A percentile compares a stretch with the other conserved stretches of the same genome.
These are phyloP conservation scores for Caenorhabditis becei DNA, from an alignment of 2,888 invertebrate genomes.

Conservation along the genomic window DNA sequence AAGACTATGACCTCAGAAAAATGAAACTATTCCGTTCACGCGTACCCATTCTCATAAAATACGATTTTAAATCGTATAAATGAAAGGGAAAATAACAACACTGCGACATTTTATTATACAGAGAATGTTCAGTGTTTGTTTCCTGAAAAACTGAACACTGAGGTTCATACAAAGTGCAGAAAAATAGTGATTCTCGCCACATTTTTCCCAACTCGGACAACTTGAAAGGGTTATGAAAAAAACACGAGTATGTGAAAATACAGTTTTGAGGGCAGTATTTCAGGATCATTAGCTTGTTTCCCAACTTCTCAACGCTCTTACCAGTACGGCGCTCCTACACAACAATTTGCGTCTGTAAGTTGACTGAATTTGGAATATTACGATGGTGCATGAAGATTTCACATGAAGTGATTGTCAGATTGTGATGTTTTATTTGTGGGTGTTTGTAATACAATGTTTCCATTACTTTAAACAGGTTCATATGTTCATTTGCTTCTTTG, in stretches of 20 bases:
- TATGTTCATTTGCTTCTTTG: slow-evolving; percentile 19
- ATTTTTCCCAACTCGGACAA: slow-evolving; percentile 46
- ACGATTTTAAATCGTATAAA: slow-evolving; percentile 28
- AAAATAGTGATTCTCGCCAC: slow-evolving; percentile 29
- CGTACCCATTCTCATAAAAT: slow-evolving; percentile 45
- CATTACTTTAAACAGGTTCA: neutral
- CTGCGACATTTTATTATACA: slow-evolving; percentile 13
- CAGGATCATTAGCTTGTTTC: slow-evolving; percentile 63
- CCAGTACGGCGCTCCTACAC: slow-evolving; percentile 70
- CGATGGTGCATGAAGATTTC: slow-evolving; percentile 41
- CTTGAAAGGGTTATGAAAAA: too few relatives aligned
- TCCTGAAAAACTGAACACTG: too few relatives aligned
- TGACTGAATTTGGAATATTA: neutral
- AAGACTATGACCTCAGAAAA: too few relatives aligned
- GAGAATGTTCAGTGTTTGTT: neutral
- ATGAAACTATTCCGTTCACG: slow-evolving; percentile 25
- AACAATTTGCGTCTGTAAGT: slow-evolving; percentile 67
- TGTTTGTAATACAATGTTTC: slow-evolving; percentile 30
- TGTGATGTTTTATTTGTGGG: slow-evolving; percentile 46
- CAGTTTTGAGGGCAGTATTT: too few relatives aligned
- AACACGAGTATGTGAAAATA: too few relatives aligned
- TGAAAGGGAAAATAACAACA: slow-evolving; percentile 37
- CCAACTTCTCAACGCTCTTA: slow-evolving; percentile 66
- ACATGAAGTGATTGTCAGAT: slow-evolving; percentile 7
- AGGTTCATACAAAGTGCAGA: slow-evolving; percentile 23